Conservation (phyloP, 2,113 vertebrate species). For the Chaenocephalus aceratus region DNA sequence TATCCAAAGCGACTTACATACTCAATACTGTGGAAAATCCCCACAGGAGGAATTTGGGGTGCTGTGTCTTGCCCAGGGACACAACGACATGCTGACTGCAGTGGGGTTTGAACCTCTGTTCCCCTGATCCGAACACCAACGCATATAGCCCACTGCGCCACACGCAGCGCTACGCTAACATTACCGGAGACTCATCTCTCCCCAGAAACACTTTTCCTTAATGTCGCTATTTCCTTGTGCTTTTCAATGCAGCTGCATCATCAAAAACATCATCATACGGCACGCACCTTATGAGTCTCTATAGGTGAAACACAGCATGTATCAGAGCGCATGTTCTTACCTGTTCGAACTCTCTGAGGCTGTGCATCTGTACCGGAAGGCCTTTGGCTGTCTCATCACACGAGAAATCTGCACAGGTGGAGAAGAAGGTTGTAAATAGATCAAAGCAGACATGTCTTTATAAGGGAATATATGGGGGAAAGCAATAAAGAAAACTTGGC, state of each 20-base stretch:
- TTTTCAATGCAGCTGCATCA: not conserved
- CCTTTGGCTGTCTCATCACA: constrained; percentile 76
- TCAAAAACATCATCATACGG: not conserved
- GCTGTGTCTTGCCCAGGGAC: too few relatives aligned
- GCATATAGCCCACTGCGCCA: too few relatives aligned
- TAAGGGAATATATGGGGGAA: not conserved
- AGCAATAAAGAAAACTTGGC: not conserved
- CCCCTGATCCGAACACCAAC: too few relatives aligned
- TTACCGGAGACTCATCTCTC: not conserved
- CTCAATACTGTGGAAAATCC: too few relatives aligned
- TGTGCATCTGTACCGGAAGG: constrained; percentile 86
- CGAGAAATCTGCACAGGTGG: constrained; percentile 81
- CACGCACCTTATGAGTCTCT: not conserved
- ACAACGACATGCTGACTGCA: too few relatives aligned
- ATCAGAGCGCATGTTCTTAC: constrained; percentile 73
- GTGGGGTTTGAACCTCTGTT: too few relatives aligned
- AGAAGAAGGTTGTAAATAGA: constrained; percentile 11
- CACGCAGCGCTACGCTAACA: not conserved
- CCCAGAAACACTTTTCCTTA: not conserved
- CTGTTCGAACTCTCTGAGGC: constrained; percentile 92
- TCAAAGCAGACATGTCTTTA: not conserved
- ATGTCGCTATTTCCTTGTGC: not conserved
- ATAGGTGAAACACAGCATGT: not conserved
- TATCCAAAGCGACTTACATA: too few relatives aligned
- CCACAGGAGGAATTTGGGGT: too few relatives aligned